Evolutionary conservation across 2,888 invertebrate genomes (phyloP), one percentile per base, ranked within the genome.

Genomic region (Pheosia tremula): DNA sequence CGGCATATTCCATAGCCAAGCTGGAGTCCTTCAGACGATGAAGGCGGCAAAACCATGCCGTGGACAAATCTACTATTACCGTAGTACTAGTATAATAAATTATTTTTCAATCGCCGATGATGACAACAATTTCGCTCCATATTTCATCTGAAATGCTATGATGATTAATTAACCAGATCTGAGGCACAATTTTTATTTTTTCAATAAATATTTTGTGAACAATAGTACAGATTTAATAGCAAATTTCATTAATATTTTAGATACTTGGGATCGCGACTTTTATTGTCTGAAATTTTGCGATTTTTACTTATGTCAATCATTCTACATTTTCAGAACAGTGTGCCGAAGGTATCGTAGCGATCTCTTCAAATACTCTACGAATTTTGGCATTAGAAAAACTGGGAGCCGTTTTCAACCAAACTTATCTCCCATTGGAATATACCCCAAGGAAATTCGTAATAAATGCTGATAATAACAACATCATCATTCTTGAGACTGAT

Each of bases 271-370:
- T 98, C 98, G 0, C 94, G 98, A 56, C 0, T 38, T 55, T 50
- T 53, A 57, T 10, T 58, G 59, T 13, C 45, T 11, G 36, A 8
- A 54, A 58, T 53, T 49, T 41, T 38, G n/a, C n/a, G 24, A 9
- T 8, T 3, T 55, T 11, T 9, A 41, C 39, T 52, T 43, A 60
- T 9, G 53, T 49, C 13, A 88, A 38, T 11, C 5, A 9, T 11
- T 60, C 63, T 69, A 67, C 66, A 10, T 71, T 87, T 81, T 65
- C 86, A 72, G 99, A 99, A 89, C 99, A 99, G 89, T 99, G 99
- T 94, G 98, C 99, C 0, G 99, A 99, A 89, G 99, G 99, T 72
- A 98, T 99, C 75, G 99, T 99, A 0, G 99, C 99, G 0, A 99
- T 99, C 85, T 98, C 99, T 0, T 98, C 98, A 1, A 99, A 99